Evolutionary conservation across 2,888 invertebrate species (phyloP), one percentile per base, ranked within the genome.

Genomic region (Drosophila planitibia): DNA sequence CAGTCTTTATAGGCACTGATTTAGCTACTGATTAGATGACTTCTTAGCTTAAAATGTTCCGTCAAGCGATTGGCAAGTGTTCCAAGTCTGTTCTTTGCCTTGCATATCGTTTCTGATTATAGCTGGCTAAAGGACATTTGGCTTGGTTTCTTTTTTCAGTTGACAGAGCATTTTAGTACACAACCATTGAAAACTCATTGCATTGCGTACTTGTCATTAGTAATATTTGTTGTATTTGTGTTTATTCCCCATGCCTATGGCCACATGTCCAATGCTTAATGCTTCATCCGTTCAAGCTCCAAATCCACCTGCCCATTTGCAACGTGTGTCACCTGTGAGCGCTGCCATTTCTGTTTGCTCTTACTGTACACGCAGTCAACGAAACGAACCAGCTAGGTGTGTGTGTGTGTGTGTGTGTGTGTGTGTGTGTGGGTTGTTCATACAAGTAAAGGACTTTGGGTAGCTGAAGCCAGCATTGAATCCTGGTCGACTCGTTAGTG

Each of bases 401-500:
- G 71, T 12, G 41, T 35, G n/a, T 19, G 3, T 37, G 14, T 14
- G 14, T 35, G 14, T 16, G 19, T 28, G 16, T 44, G 35, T 58
- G 55, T 75, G 32, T 66, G 33, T 65, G 35, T 51, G 49, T 61
- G 57, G 47, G 58, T 37, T 54, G 39, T 37, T 62, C 44, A 62
- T 22, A 55, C 37, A 54, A n/a, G 30, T 37, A 37, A 37, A 59
- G 65, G 63, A 67, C 70, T 70, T 60, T 35, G 44, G 70, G 30
- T 32, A 39, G 25, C 49, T 57, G 44, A 37, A 47, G 53, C 55
- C 28, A 28, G 71, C 71, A 71, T 71, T 66, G 72, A 77, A 59
- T 71, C 44, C 61, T 65, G 78, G 66, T 72, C 51, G 79, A 57
- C 78, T 85, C 85, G 85, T 85, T 85, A 85, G 85, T 79, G 73